phyloP scores from a whole-genome alignment of 1,140 invertebrate species.

The Protaetia brevitarsis region DNA sequence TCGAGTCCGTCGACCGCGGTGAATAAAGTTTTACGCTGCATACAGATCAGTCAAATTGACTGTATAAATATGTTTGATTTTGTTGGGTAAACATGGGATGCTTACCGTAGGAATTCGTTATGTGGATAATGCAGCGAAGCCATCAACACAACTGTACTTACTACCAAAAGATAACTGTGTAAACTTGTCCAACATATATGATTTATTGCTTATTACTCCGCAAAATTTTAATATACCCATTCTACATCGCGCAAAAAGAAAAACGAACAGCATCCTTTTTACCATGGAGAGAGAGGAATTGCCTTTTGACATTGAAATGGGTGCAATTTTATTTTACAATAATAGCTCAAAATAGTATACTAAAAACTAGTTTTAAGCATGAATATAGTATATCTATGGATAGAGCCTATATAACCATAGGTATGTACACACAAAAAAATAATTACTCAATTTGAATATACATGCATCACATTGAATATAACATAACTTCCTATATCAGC shows the following conservation, averaged over 20 bases:
- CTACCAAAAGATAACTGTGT: neutral
- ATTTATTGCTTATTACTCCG: neutral
- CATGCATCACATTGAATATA: too few relatives aligned
- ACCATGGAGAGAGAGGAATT: slow-evolving; percentile 12
- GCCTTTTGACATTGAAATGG: too few relatives aligned
- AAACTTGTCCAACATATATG: neutral
- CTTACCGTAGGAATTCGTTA: slow-evolving; percentile 31
- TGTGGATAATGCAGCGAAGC: slow-evolving; percentile 26
- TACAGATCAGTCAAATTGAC: slow-evolving; percentile 37
- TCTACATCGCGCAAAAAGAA: too few relatives aligned
- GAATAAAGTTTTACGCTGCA: slow-evolving; percentile 32
- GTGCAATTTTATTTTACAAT: too few relatives aligned
- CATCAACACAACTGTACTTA: neutral
- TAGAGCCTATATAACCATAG: too few relatives aligned
- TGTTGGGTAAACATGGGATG: slow-evolving; percentile 29
- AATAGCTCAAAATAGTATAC: too few relatives aligned
- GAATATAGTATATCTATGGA: too few relatives aligned
- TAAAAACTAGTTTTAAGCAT: too few relatives aligned
- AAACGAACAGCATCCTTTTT: neutral
- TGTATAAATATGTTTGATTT: slow-evolving; percentile 35
- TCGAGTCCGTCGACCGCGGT: neutral
- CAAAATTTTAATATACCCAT: slow-evolving; percentile 21
- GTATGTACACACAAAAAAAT: too few relatives aligned
- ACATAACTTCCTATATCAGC: too few relatives aligned
- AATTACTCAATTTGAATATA: too few relatives aligned